Percentiles rank a stretch among this genome's conserved stretches.
phyloP scores from a whole-genome alignment of 1,140 invertebrate genomes.

The Leptinotarsa undecemlineata region DNA sequence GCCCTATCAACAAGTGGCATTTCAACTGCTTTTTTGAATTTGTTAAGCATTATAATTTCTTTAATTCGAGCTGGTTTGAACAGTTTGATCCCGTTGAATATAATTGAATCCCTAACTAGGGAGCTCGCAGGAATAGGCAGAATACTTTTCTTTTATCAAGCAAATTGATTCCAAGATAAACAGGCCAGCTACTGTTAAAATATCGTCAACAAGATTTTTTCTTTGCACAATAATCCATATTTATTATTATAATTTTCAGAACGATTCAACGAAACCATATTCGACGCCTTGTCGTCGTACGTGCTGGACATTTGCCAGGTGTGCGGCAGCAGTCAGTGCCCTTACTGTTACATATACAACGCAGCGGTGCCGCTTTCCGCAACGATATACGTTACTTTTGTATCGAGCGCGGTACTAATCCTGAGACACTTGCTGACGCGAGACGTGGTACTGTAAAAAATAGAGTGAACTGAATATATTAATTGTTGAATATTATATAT shows the following conservation, averaged over 20 bases:
- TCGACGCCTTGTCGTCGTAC: conserved; percentile 86
- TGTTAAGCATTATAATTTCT: no score
- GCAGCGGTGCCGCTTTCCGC: conserved; percentile 58
- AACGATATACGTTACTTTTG: conserved; percentile 47
- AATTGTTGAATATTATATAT: conserved; percentile 22
- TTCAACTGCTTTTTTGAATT: no score
- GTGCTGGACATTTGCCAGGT: conserved; percentile 94
- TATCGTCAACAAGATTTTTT: no score
- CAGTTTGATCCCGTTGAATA: no score
- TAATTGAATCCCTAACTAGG: no score
- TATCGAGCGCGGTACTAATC: conserved; percentile 50
- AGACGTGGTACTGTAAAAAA: conserved; percentile 13
- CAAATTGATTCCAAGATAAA: no score
- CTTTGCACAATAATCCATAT: not conserved
- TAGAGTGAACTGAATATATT: conserved; percentile 16
- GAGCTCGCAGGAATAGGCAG: no score
- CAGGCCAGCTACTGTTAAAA: no score
- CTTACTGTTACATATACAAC: conserved; percentile 93
- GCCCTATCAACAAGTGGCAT: no score
- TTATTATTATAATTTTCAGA: conserved; percentile 65
- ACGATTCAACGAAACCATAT: conserved; percentile 92
- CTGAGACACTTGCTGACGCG: conserved; percentile 7
- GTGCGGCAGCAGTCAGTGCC: conserved; percentile 97
- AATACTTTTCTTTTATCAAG: no score
- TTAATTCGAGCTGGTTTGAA: no score